Evolutionary conservation across 2,113 vertebrate genomes (phyloP).

Genomic region (Caranx ignobilis): DNA sequence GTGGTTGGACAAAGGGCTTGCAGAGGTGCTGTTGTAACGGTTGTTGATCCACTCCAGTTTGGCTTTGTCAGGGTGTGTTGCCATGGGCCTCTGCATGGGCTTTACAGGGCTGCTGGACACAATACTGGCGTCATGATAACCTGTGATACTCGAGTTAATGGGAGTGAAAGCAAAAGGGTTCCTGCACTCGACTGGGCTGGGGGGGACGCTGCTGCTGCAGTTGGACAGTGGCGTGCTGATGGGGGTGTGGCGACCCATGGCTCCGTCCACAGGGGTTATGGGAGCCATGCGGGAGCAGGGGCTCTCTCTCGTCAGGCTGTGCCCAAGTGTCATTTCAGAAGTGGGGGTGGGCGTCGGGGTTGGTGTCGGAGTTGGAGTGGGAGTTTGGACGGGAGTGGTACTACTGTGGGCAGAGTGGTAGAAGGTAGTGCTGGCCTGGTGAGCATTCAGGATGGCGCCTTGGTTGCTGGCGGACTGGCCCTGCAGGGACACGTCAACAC

Average conservation of each 20-base stretch:
- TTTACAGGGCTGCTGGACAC: conserved; percentile 98
- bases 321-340: conserved; percentile 93
- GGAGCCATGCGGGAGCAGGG: conserved; percentile 93
- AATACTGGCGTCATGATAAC: conserved; percentile 95
- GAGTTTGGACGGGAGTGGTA: conserved; percentile 94
- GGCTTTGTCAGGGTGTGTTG: conserved; percentile 97
- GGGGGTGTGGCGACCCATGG: conserved; percentile 94
- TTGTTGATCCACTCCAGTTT: conserved; percentile 99
- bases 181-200: conserved; percentile 97
- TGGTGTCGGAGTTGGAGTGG: conserved; percentile 88
- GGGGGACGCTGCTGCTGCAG: conserved; percentile 97
- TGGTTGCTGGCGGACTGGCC: conserved; percentile 84
- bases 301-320: conserved; percentile 92
- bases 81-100: conserved; percentile 98
- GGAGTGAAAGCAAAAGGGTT: conserved; percentile 98
- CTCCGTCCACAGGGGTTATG: conserved; percentile 96
- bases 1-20: conserved; percentile 87
- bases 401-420: conserved; percentile 94
- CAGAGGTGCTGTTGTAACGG: conserved; percentile 89
- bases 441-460: conserved; percentile 86
- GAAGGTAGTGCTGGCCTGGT: conserved; percentile 87
- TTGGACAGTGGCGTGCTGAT: conserved; percentile 97
- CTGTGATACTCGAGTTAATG: conserved; percentile 96
- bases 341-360: conserved; percentile 94
- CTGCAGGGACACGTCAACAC: conserved; percentile 90